Percentiles rank a stretch among this genome's conserved stretches.
These are phyloP conservation scores for Vidua chalybeata DNA, from an alignment of 2,113 vertebrate species.

Conservation along the genomic window DNA sequence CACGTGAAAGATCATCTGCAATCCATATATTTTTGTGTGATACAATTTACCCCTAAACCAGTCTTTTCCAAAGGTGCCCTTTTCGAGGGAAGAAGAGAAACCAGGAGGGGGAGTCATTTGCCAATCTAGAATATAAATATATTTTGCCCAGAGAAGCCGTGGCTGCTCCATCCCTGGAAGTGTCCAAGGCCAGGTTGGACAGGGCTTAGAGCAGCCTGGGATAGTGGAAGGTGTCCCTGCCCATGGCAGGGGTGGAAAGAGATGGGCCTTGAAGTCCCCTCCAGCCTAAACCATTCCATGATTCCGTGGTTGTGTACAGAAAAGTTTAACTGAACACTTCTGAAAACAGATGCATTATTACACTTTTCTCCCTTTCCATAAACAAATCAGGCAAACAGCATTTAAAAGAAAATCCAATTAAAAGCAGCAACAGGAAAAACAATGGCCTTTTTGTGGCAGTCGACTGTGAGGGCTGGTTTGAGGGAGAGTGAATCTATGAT, in stretches of 20 bases:
- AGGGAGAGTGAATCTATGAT: not conserved
- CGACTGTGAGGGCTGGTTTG: fast-evolving
- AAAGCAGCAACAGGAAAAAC: not conserved
- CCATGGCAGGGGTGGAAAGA: not conserved
- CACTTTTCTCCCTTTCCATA: not conserved
- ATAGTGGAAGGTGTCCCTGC: not conserved
- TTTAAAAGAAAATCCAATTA: not conserved
- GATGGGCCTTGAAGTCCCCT: not conserved
- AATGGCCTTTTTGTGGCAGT: not conserved
- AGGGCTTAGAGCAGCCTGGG: not conserved
- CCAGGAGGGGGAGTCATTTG: not conserved
- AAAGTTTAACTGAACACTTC: not conserved
- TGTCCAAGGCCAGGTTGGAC: fast-evolving
- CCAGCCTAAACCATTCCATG: not conserved
- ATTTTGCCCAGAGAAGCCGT: not conserved
- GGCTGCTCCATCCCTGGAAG: not conserved
- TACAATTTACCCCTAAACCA: not conserved
- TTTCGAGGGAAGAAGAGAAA: not conserved
- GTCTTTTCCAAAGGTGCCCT: not conserved
- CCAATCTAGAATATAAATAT: not conserved
- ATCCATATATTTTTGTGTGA: not conserved
- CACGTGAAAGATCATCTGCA: not conserved
- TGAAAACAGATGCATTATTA: not conserved
- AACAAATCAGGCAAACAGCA: not conserved
- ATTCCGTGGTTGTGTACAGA: not conserved